Base-by-base conservation (phyloP, 2,888 invertebrate genomes). In the Ormyrus nitidulus region DNA sequence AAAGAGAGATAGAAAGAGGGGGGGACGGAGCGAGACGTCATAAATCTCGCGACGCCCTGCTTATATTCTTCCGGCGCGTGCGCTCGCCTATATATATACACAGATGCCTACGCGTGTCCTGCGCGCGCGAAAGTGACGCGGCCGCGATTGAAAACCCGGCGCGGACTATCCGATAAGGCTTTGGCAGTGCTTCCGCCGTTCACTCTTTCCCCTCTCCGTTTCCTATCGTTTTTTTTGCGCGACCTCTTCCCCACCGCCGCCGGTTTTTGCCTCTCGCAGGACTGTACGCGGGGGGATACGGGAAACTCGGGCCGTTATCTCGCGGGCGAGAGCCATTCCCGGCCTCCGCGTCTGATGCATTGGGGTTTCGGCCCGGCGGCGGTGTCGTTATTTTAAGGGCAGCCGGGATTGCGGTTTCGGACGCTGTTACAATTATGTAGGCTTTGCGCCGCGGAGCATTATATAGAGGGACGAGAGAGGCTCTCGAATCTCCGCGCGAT, bases 31-130 rank as follows among this genome's bases (percentile, higher is more conserved):
- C 48, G 13, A 68, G 77, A 72, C 71, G 68, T 54, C 61, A 73
- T 73, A 78, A 78, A 78, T 78, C 78, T 78, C 66, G 19, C 44
- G 58, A 49, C 75, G 51, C 75, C 54, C 49, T 66, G 59, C 75
- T 75, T 75, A 34, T 34, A 75, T 75, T 74, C 58, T 48, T n/a
- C 56, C 44, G 46, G 34, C 34, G 34, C 34, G 34, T 34, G 34
- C 4, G 34, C 34, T 34, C 34, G 34, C 34, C 34, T 56, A 58
- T 56, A 46, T 46, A 46, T 46, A 69, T 56, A 8, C 59, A 2
- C 34, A 4, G 34, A 19, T 53, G 34, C 48, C 66, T 51, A 9
- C 9, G 65, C 2, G 11, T 44, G 68, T 68, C 53, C 54, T 54
- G 68, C 11, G 6, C 11, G 6, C 6, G 46, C 46, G 7, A 62